phyloP scores from a whole-genome alignment of 2,888 invertebrate species.

The Neria commutata region DNA sequence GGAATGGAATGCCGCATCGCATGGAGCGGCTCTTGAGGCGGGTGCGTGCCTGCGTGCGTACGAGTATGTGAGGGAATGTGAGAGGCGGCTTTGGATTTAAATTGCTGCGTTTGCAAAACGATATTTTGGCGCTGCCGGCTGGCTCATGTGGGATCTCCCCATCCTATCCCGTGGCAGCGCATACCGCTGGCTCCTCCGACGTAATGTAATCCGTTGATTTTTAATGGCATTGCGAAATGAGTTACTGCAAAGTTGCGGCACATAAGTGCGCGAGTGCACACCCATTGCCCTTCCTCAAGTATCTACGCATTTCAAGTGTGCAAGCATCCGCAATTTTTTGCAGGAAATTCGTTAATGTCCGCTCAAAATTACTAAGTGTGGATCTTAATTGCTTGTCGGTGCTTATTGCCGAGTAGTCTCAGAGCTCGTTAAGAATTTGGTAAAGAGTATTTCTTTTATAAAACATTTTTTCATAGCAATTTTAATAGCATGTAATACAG shows the following conservation, averaged over 20 bases:
- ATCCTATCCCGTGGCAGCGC: background rate
- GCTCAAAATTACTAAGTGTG: no score
- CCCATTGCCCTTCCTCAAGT: background rate
- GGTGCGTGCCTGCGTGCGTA: background rate
- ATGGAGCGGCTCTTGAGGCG: background rate
- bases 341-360: no score
- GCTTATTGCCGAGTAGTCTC: no score
- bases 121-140: constrained; percentile 28
- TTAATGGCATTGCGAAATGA: constrained; percentile 29
- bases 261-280: background rate
- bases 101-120: constrained; percentile 22
- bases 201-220: constrained; percentile 28
- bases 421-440: no score
- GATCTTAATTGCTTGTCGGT: background rate
- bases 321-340: background rate
- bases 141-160: background rate
- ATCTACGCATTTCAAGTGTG: background rate
- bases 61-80: background rate
- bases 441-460: no score
- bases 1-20: background rate
- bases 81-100: no score
- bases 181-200: background rate
- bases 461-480: no score
- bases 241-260: constrained; percentile 3
- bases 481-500: no score